Evolutionary conservation across 2,888 invertebrate species (phyloP), one percentile per base, ranked within the genome.

Genomic region (Argynnis bischoffii): DNA sequence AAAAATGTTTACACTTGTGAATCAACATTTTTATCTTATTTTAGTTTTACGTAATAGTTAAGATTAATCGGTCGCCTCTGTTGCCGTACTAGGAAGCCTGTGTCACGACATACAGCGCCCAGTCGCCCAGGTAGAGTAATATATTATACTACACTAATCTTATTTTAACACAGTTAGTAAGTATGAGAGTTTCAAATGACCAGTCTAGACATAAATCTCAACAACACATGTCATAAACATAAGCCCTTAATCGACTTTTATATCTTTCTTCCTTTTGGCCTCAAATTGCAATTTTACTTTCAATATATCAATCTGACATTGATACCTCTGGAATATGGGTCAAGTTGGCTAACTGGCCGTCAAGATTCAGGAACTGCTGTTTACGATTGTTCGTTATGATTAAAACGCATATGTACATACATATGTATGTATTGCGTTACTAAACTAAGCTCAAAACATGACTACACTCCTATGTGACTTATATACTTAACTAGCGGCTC

Each of bases 261-360:
- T 69, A 55, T 59, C 48, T 63, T 60, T 68, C 67, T 68, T 71
- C 72, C 72, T 66, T 51, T 65, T 71, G 72, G 65, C 71, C 71
- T 71, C 67, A 56, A 41, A n/a, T 57, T 63, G 67, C 64, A 69
- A 69, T 73, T 72, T 71, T 65, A 67, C 71, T 61, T 61, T 57
- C 70, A 66, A 69, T 67, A 72, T 71, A 75, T 74, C 70, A 66
- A 72, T 74, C 61, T 70, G 74, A 69, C 74, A 74, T 75, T 75
- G 72, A 69, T 66, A 69, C 76, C 72, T 72, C 50, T 51, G 47
- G 66, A 68, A 63, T 64, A 18, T 68, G n/a, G 68, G 68, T 68
- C 68, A 68, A 64, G 68, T 59, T 64, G 55, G 60, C 59, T 31
- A 48, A 59, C 47, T 16, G 59, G 48, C 59, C 59, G 59, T 59